A percentile compares a stretch with the other conserved stretches of the same genome.
Conservation (phyloP, 1,140 invertebrate species). For the Eurosta solidaginis region DNA sequence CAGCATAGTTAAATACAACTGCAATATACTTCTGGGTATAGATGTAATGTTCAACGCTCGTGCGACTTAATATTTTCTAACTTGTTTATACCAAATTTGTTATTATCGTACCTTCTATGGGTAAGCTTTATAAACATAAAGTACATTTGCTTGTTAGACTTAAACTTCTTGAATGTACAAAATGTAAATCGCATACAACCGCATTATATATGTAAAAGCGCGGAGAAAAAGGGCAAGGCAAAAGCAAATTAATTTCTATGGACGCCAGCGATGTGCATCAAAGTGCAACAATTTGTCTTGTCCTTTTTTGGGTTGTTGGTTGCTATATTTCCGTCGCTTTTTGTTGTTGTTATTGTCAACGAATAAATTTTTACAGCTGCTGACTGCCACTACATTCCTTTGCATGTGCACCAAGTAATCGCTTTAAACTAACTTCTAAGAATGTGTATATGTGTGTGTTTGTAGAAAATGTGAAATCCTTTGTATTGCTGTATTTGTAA, state of each 20-base stretch:
- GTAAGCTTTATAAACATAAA: not conserved
- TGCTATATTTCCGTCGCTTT: not conserved
- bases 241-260: not conserved
- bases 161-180: not conserved
- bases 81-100: not conserved
- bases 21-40: too few species aligned
- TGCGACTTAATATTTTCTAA: not conserved
- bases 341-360: not conserved
- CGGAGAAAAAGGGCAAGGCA: not conserved
- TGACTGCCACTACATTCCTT: too few species aligned
- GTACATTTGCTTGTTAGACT: not conserved
- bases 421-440: not conserved
- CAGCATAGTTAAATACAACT: too few species aligned
- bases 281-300: not conserved
- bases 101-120: not conserved
- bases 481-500: not conserved
- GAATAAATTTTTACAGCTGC: not conserved
- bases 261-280: constrained; percentile 1
- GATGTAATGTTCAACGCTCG: too few species aligned
- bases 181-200: not conserved
- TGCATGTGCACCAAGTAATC: not conserved
- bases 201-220: not conserved
- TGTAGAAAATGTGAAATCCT: not conserved
- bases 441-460: too few species aligned
- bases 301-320: not conserved